phyloP scores from a whole-genome alignment of 2,797 vertebrate species.

The Sphenodon punctatus region DNA sequence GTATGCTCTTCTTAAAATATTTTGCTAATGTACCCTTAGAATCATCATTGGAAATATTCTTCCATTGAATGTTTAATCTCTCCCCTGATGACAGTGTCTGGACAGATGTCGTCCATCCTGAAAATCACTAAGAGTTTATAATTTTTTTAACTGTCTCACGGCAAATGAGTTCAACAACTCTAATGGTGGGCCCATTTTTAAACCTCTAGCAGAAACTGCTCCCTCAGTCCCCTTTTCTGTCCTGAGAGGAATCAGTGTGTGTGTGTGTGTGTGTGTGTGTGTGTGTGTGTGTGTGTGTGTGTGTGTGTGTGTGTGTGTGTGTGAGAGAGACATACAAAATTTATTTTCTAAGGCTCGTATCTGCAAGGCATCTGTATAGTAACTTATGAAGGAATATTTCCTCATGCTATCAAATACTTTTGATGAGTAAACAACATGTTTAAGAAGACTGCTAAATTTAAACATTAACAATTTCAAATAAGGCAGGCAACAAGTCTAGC shows the following conservation, averaged over 20 bases:
- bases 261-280: constrained; percentile 20
- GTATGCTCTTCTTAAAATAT: constrained; percentile 24
- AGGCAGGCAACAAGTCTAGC: neutral
- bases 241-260: no score
- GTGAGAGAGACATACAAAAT: constrained; percentile 51
- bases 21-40: constrained; percentile 10
- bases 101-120: neutral
- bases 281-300: constrained; percentile 28
- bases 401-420: neutral
- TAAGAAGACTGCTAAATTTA: neutral
- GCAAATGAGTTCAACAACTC: constrained; percentile 10
- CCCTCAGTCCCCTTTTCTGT: constrained; percentile 28
- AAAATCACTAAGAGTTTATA: neutral
- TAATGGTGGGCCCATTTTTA: neutral
- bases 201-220: constrained; percentile 40
- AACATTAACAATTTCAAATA: neutral
- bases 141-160: neutral
- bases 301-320: neutral
- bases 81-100: neutral
- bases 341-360: neutral
- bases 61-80: neutral
- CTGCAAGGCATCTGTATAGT: neutral
- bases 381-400: neutral
- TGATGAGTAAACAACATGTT: neutral
- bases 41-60: neutral